Evolutionary conservation across 2,797 vertebrate genomes (phyloP), one percentile per base, ranked within the genome.

Genomic region (Bovichtus diacanthus): DNA sequence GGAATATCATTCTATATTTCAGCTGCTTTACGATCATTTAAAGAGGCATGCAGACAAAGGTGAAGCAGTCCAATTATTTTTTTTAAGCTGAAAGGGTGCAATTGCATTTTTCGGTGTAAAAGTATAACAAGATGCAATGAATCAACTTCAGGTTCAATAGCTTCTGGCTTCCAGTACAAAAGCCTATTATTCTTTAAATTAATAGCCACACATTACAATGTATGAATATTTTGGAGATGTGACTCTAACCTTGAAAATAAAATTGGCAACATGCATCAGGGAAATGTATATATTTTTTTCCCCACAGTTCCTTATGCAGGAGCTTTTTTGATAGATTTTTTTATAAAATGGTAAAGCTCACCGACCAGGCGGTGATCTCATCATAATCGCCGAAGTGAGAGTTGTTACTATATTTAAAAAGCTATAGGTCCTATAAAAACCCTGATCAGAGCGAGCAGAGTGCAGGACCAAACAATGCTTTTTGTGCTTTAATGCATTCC

Each of bases 111-210:
- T 70, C 46, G 41, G 25, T 56, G 10, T 47, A 34, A 21, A 55
- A 55, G 34, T 65, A 53, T 34, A 60, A 72, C 47, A 65, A 71
- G 38, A 54, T 47, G 56, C 25, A 34, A 38, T 67, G 15, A 81
- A 74, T 80, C 55, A 75, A 65, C 58, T 68, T 71, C 50, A 76
- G 43, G 21, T 21, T 49, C 38, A 86, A 56, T 21, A 18, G 31
- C 39, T 41, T 53, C 15, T 16, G 55, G 59, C 36, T 47, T 47
- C 29, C 10, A 53, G 18, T 25, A n/a, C 0, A 81, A 69, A 27
- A 21, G 9, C 1, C 10, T 18, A 55, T 25, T 64, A 41, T 39
- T 66, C 80, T 49, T 67, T 0, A 66, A 75, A 75, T 66, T 3
- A 66, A 69, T 51, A 67, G 36, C 12, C 13, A 59, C 54, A 67